Conservation (phyloP, 2,888 invertebrate genomes). For the Myathropa florea region DNA sequence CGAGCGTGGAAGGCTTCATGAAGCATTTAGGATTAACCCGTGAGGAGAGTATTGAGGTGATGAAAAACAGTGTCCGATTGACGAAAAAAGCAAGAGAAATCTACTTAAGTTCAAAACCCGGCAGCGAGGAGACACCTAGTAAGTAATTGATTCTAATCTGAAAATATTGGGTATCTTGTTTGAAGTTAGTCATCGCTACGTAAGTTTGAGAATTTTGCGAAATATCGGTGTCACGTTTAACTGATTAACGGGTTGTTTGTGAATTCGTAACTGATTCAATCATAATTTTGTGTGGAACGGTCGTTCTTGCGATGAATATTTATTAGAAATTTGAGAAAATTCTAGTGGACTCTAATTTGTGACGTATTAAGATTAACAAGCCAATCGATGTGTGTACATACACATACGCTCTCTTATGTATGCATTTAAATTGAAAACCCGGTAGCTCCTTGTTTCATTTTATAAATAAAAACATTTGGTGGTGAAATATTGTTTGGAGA, state of each 20-base stretch:
- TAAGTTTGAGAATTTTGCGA: background rate
- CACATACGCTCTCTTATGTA: no score
- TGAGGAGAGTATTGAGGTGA: constrained; percentile 86
- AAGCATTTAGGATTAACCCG: constrained; percentile 86
- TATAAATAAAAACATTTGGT: no score
- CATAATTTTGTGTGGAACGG: background rate
- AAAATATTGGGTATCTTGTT: background rate
- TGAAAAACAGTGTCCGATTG: constrained; percentile 87
- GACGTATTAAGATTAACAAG: no score
- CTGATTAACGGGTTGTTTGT: background rate
- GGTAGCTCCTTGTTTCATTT: no score
- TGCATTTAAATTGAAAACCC: no score
- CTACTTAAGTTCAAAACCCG: constrained; percentile 82
- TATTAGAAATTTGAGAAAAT: background rate
- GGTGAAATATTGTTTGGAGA: no score
- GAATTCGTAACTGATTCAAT: background rate
- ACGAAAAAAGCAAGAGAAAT: constrained; percentile 86
- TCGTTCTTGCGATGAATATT: background rate
- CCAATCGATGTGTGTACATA: no score
- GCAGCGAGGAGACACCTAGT: constrained; percentile 76
- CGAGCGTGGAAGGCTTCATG: constrained; percentile 88
- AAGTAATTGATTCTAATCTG: constrained; percentile 1
- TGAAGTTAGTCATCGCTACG: background rate
- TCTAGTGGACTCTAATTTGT: no score
- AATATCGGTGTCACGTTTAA: background rate